Evolutionary conservation across 2,113 vertebrate genomes (phyloP), one percentile per base, ranked within the genome.

Genomic region (Antechinus flavipes): DNA sequence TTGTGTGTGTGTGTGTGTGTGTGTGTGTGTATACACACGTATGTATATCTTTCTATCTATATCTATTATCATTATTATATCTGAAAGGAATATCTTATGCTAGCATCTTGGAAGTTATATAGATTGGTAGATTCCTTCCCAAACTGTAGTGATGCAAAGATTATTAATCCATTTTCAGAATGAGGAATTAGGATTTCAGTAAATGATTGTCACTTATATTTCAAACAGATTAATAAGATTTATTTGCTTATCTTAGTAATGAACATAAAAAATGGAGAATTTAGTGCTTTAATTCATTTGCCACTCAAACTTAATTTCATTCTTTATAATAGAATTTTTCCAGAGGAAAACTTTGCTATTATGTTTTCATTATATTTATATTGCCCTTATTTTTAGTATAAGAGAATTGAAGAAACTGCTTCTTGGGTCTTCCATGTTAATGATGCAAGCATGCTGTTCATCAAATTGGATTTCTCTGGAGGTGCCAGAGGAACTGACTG

Each of bases 231-330:
- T 93, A 6, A 22, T 95, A 91, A 54, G 47, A 97, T 84, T 93
- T 61, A 95, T 94, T 94, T 91, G 1, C 89, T 93, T n/a, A 94
- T 11, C 22, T 0, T 90, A n/a, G 24, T 50, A 47, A 90, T 68
- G 91, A 91, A 2, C 90, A 27, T 35, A n/a, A 42, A 96, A 95
- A 56, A 10, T 54, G 90, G 50, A 91, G 26, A 46, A n/a, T 91
- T 46, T 27, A 90, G 0, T 56, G 89, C 1, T 42, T 89, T 96
- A 49, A 96, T 96, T 95, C 92, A 96, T 96, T 91, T 96, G 11
- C 19, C 91, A 3, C 47, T 94, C 30, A 92, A 22, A 47, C 35
- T 95, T 95, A 55, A 53, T 12, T 92, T n/a, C 53, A 25, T 50
- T 95, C 93, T 97, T 58, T 35, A 12, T 76, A n/a, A 58, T 0